Evolutionary conservation across 2,113 vertebrate genomes (phyloP), one percentile per base, ranked within the genome.

Genomic region (Bufo bufo): DNA sequence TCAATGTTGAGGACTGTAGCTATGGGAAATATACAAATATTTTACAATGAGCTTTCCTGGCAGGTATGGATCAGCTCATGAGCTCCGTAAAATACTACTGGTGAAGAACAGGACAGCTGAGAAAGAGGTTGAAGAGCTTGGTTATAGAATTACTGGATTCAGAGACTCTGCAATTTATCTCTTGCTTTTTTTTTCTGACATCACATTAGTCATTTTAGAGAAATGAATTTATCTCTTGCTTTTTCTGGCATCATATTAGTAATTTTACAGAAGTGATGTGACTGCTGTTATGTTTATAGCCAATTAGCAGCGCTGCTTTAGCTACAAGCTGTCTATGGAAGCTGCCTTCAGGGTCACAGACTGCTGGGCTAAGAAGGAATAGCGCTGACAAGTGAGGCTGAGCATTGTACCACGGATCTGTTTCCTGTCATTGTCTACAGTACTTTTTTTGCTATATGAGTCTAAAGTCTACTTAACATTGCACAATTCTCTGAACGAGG

Each of bases 331-430:
- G 82, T 71, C 82, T 69, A 12, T 33, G 13, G 49, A 84, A 54
- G 82, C 13, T 63, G 82, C 82, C 82, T 84, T 13, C 20, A 10
- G 59, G 81, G 81, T 66, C 69, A 66, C 61, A 52, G 82, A 16
- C 82, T 84, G 63, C 82, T 50, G 49, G 11, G 80, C 80, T 82
- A 82, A 82, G 82, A 49, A 84, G 65, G 65, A 84, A 71, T 84
- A 84, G 63, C 23, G 4, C 47, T 84, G 82, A 84, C 82, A 84
- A 84, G 82, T 84, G 47, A 66, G 82, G 49, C n/a, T 84, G 47
- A 69, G 63, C 47, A 54, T 54, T 14, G 66, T 52, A 17, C 82
- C 12, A 33, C 7, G 49, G 49, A 84, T 84, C 63, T 69, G 82
- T 84, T 84, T 69, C n/a, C 82, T 71, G 82, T 84, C 82, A 84